phyloP scores from a whole-genome alignment of 1,140 invertebrate species.

The Sinella curviseta region DNA sequence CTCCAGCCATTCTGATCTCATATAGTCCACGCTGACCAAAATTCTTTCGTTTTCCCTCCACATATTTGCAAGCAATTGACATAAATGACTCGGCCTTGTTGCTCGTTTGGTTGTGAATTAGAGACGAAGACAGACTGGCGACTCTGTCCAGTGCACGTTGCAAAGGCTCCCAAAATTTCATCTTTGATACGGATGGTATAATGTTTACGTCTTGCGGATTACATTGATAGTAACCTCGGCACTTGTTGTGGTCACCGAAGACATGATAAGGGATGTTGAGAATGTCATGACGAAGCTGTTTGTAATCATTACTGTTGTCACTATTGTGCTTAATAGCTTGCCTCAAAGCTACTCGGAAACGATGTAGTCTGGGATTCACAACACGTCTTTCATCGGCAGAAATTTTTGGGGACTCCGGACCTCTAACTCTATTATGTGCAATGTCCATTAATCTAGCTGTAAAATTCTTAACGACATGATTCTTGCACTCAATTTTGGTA shows the following conservation, averaged over 20 bases:
- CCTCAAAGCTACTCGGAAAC: conserved; percentile 26
- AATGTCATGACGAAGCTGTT: conserved; percentile 40
- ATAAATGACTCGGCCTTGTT: conserved; percentile 28
- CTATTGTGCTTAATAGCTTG: conserved; percentile 11
- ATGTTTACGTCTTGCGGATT: not conserved
- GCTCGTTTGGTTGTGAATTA: conserved; percentile 15
- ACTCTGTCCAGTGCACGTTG: not conserved
- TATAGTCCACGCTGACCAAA: not conserved
- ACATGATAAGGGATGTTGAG: conserved; percentile 44
- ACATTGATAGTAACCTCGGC: conserved; percentile 5
- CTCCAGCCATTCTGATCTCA: not conserved
- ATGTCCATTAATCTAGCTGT: conserved; percentile 48
- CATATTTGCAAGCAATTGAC: conserved; percentile 15
- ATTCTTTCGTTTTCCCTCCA: conserved; percentile 29
- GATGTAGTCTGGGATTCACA: not conserved
- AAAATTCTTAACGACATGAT: conserved; percentile 53
- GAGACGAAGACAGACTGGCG: not conserved
- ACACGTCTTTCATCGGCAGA: not conserved
- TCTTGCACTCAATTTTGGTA: conserved; percentile 51
- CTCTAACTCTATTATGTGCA: conserved; percentile 32
- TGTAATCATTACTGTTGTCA: not conserved
- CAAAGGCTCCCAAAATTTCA: not conserved
- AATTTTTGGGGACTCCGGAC: not conserved
- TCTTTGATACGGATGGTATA: not conserved
- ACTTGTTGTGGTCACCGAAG: conserved; percentile 46